Evolutionary conservation across 2,113 vertebrate genomes (phyloP).

Genomic region (Equus quagga): DNA sequence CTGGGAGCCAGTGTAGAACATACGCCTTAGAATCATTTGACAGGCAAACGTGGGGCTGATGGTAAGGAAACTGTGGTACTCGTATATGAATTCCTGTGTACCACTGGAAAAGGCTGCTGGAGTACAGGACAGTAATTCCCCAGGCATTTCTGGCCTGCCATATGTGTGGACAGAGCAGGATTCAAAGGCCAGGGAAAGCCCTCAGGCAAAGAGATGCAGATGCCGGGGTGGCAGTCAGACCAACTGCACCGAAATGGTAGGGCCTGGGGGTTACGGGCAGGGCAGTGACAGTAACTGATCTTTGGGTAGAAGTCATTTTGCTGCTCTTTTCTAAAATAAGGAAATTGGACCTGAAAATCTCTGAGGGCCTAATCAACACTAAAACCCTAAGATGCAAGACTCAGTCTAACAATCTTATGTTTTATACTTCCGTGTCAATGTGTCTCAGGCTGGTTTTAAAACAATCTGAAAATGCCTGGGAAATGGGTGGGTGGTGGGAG

Average conservation of each 20-base stretch:
- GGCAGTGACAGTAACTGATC: background rate
- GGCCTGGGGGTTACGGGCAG: fast-evolving
- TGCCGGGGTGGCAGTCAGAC: too few species aligned
- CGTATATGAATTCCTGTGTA: background rate
- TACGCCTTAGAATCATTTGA: constrained; percentile 19
- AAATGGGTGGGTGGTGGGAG: background rate
- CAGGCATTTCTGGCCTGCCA: background rate
- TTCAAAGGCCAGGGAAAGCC: background rate
- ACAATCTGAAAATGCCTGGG: background rate
- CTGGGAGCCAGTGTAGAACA: background rate
- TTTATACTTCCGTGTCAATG: background rate
- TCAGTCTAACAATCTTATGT: background rate
- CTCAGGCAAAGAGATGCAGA: background rate
- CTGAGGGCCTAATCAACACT: background rate
- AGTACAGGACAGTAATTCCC: background rate
- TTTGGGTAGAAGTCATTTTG: background rate
- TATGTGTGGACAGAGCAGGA: background rate
- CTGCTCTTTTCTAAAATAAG: background rate
- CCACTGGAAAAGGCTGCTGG: background rate
- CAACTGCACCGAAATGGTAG: background rate
- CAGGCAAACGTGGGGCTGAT: background rate
- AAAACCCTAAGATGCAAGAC: background rate
- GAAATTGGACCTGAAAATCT: constrained; percentile 19
- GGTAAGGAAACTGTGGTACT: background rate
- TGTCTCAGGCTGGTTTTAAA: background rate